These are phyloP conservation scores for Synergus laeviventris DNA, from an alignment of 2,888 invertebrate genomes.

Conservation along the genomic window DNA sequence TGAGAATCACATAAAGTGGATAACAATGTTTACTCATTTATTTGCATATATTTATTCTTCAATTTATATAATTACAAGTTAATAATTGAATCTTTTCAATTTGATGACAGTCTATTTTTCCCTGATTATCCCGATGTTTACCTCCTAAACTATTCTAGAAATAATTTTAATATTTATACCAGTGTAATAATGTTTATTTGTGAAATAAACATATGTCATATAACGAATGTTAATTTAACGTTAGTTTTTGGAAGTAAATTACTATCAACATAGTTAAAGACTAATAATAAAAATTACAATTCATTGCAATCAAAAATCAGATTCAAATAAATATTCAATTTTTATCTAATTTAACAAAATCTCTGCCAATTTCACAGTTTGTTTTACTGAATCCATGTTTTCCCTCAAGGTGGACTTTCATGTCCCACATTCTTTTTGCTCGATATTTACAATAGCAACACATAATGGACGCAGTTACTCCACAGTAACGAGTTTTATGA, in stretches of 20 bases:
- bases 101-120: background rate
- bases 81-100: background rate
- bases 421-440: conserved; percentile 52
- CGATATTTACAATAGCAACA: conserved; percentile 46
- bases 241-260: background rate
- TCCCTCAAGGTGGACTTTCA: conserved; percentile 51
- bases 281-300: background rate
- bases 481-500: conserved; percentile 50
- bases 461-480: conserved; percentile 46
- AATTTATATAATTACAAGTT: background rate
- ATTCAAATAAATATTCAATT: background rate
- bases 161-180: background rate
- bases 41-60: background rate
- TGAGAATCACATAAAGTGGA: background rate
- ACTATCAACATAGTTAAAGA: background rate
- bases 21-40: conserved; percentile 1
- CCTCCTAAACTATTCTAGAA: background rate
- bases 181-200: background rate
- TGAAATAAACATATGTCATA: background rate
- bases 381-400: conserved; percentile 51
- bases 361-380: conserved; percentile 45
- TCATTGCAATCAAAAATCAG: background rate
- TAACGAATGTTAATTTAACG: background rate
- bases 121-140: background rate
- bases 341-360: conserved; percentile 46